Conservation (phyloP, 2,888 invertebrate genomes). For the Onthophagus sagittarius region DNA sequence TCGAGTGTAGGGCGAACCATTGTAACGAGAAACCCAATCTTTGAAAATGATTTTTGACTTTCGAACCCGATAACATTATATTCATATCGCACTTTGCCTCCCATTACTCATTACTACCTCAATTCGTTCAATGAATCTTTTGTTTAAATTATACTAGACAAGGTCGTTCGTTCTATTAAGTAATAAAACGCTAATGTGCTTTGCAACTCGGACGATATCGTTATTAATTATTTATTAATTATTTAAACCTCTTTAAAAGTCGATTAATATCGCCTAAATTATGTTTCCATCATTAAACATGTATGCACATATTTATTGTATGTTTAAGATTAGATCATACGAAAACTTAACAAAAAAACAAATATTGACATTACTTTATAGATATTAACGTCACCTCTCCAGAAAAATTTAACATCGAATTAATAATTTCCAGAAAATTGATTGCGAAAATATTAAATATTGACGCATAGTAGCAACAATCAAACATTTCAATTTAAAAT, state of each 20-base stretch:
- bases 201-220: background rate
- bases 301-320: too few relatives aligned
- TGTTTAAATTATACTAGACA: background rate
- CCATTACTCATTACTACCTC: slow-evolving; percentile 1
- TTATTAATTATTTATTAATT: background rate
- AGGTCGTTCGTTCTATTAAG: background rate
- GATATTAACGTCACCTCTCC: too few relatives aligned
- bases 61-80: background rate
- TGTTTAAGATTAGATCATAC: too few relatives aligned
- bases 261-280: too few relatives aligned
- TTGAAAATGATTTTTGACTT: background rate
- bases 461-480: background rate
- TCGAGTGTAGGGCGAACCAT: background rate
- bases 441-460: background rate
- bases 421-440: too few relatives aligned
- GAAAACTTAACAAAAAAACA: too few relatives aligned
- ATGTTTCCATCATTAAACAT: too few relatives aligned
- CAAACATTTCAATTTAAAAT: background rate
- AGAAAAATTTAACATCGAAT: too few relatives aligned
- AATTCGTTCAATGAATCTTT: slow-evolving; percentile 4
- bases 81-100: background rate
- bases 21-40: background rate
- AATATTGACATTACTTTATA: too few relatives aligned
- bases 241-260: too few relatives aligned
- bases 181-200: background rate